Evolutionary conservation across 2,797 vertebrate genomes (phyloP), one percentile per base, ranked within the genome.

Genomic region (Pipistrellus nathusii): DNA sequence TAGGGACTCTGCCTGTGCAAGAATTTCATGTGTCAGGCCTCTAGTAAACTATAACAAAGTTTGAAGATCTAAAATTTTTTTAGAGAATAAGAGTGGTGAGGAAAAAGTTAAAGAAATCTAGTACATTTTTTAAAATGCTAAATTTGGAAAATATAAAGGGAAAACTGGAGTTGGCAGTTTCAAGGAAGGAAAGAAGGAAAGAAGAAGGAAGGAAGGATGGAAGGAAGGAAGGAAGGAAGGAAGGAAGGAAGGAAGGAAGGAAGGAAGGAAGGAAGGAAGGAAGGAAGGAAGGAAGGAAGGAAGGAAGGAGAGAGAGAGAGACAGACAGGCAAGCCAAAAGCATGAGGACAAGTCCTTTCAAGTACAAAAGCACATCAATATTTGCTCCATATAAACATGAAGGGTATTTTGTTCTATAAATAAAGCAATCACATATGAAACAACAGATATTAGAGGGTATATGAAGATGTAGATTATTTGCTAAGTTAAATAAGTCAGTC

Each of bases 51-150:
- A 55, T 8, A 81, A 38, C 62, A 17, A 81, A 69, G 13, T 55
- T 91, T 88, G 57, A 82, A 95, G 23, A 2, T 9, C 55, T 82
- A 55, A 84, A 46, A 80, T 13, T 81, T 57, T 88, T 88, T 88
- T 77, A 53, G 27, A 17, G 23, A 82, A 72, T 77, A 59, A 82
- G 17, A 80, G 71, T 57, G 6, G 1, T 44, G 55, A 92, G 2
- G 3, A 9, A 46, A 62, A 75, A 88, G 21, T n/a, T 73, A 95
- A 91, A 21, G 9, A 57, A 85, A 81, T 59, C 0, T 44, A 55
- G 5, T 64, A 25, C 11, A 51, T 53, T 81, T 73, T 93, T 3
- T 35, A 59, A 62, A 77, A 57, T 62, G 46, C 20, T 83, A 46
- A 81, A 32, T 82, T 66, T 78, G 5, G 30, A 71, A 88, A 88